Evolutionary conservation across 2,888 invertebrate genomes (phyloP).

Genomic region (Lasioglossum marginatum): DNA sequence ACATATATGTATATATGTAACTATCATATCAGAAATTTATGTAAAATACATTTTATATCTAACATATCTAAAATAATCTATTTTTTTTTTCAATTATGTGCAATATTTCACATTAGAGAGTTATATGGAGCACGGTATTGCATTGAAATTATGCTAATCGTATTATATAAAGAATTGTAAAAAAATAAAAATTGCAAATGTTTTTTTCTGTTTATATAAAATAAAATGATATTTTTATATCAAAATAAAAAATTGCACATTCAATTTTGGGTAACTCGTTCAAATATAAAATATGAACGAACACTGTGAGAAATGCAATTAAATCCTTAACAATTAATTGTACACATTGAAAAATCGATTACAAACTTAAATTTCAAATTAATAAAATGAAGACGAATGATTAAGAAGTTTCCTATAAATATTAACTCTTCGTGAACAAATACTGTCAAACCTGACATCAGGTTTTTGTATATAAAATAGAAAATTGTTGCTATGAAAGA

Average conservation of each 20-base stretch:
- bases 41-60: conserved; percentile 31
- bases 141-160: conserved; percentile 30
- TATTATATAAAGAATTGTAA: conserved; percentile 11
- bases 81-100: conserved; percentile 25
- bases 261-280: not conserved
- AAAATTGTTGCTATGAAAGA: not conserved
- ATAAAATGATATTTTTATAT: not conserved
- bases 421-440: conserved; percentile 23
- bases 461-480: not conserved
- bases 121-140: conserved; percentile 18
- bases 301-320: conserved; percentile 55
- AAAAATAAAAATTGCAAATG: conserved; percentile 5
- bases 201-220: not conserved
- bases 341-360: conserved; percentile 51
- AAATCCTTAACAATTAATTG: conserved; percentile 60
- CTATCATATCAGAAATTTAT: conserved; percentile 5
- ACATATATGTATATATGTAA: conserved; percentile 33
- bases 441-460: not conserved
- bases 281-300: conserved; percentile 24
- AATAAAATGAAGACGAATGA: conserved; percentile 56
- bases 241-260: conserved; percentile 15
- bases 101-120: conserved; percentile 46
- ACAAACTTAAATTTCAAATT: conserved; percentile 54
- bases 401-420: conserved; percentile 60
- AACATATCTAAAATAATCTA: conserved; percentile 42